Evolutionary conservation across 1,140 invertebrate species (phyloP).

Genomic region (Drosophila rufa): DNA sequence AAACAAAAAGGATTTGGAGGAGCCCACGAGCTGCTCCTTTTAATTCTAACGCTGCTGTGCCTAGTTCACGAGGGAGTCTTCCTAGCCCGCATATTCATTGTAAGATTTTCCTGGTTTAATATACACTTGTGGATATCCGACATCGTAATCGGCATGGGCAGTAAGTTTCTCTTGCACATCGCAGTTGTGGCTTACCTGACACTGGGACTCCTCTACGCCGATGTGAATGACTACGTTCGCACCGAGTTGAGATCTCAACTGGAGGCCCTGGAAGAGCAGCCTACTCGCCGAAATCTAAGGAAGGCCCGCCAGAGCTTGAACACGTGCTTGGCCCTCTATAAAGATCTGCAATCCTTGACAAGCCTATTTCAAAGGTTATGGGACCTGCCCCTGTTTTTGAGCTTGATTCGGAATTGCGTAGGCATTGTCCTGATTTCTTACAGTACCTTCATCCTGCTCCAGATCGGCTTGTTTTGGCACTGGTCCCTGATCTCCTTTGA

Average conservation of each 20-base stretch:
- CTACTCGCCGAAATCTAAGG: background rate
- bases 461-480: background rate
- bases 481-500: background rate
- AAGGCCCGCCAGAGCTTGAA: background rate
- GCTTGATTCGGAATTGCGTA: conserved; percentile 7
- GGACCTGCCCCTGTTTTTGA: conserved; percentile 33
- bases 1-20: conserved; percentile 20
- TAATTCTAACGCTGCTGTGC: background rate
- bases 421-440: conserved; percentile 15
- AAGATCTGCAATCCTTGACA: conserved; percentile 29
- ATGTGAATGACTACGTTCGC: conserved; percentile 34
- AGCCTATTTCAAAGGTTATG: conserved; percentile 20
- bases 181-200: conserved; percentile 40
- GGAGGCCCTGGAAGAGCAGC: background rate
- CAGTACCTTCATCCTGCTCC: background rate
- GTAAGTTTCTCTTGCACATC: conserved; percentile 11
- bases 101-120: accelerated
- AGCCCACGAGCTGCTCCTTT: conserved; percentile 23
- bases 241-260: conserved; percentile 22
- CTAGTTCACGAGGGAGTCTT: background rate
- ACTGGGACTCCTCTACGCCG: conserved; percentile 27
- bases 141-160: background rate
- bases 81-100: too few species aligned
- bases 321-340: conserved; percentile 39
- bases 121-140: background rate